Base-by-base conservation (phyloP, 2,797 vertebrate genomes). In the Vireo griseus region DNA sequence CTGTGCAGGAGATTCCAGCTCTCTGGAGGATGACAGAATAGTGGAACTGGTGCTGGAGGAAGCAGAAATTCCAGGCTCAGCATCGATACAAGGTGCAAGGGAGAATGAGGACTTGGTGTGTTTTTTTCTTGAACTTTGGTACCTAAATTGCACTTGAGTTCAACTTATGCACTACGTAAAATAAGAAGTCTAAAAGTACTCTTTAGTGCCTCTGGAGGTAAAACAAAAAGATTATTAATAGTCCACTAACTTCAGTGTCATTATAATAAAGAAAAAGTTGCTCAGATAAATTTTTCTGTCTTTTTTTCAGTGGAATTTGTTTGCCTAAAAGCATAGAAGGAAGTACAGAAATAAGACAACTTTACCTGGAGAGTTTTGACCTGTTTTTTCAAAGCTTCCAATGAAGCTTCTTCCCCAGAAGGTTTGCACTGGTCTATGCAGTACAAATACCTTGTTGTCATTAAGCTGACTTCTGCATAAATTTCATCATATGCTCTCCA, bases 321-420 rank as follows among this genome's bases (percentile, higher is more conserved):
- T 75, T 75, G 71, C 31, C 74, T 58, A 40, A 84, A 71, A 37
- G 59, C 40, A 67, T 1, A 47, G 42, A 61, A 79, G 21, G 20
- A 90, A 87, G 47, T 22, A 80, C 8, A 67, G 50, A 93, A 82
- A 52, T 33, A 85, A 55, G 28, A 54, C 22, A 82, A 39, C 26
- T 50, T 93, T 96, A 99, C 99, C 99, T 99, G 98, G 24, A 99
- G 98, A 73, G 81, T 97, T 51, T 97, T 85, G 33, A 98, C 95
- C 35, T 97, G 97, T 4, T 78, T 88, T 74, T 87, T 92, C 92
- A 99, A 94, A n/a, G 97, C 96, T 84, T 97, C 96, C 94, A 98
- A 33, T 5, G 97, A 98, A 42, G 97, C 52, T 54, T 72, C 88
- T 72, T 90, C 63, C 54, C 72, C 82, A 47, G 97, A 87, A 87